A percentile compares a stretch with the other conserved stretches of the same genome.
These are phyloP conservation scores for Pristionchus exspectatus DNA, from an alignment of 2,888 invertebrate species.

Conservation along the genomic window DNA sequence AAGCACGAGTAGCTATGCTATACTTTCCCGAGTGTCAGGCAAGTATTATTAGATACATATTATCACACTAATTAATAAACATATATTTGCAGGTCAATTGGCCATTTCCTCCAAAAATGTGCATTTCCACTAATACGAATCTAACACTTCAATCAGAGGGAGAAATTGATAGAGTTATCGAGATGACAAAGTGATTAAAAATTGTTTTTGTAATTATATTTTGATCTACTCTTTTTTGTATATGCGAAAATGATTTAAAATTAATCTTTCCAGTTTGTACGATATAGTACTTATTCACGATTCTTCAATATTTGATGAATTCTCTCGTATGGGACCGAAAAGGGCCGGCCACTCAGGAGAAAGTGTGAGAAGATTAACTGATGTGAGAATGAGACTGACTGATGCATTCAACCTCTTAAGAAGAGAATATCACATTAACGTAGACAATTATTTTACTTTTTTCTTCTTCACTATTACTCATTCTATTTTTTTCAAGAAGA, in stretches of 20 bases:
- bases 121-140: constrained; percentile 11
- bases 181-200: constrained; percentile 3
- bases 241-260: too few relatives aligned
- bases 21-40: constrained; percentile 70
- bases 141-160: constrained; percentile 19
- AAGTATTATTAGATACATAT: neutral
- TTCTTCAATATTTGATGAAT: constrained; percentile 63
- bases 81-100: constrained; percentile 12
- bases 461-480: too few relatives aligned
- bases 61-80: neutral
- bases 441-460: neutral
- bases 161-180: constrained; percentile 37
- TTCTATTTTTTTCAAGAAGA: neutral
- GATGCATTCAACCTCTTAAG: neutral
- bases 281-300: constrained; percentile 67
- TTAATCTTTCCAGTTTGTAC: constrained; percentile 59
- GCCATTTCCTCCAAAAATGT: constrained; percentile 20
- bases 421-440: neutral
- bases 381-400: neutral
- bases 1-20: constrained; percentile 66
- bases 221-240: neutral
- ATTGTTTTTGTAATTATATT: neutral
- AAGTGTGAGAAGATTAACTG: constrained; percentile 40
- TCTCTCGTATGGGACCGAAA: constrained; percentile 61
- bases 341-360: constrained; percentile 54